Percentiles rank a stretch among this genome's conserved stretches.
Conservation (phyloP, 2,797 vertebrate genomes). For the Mormyrus hasselquistii region DNA sequence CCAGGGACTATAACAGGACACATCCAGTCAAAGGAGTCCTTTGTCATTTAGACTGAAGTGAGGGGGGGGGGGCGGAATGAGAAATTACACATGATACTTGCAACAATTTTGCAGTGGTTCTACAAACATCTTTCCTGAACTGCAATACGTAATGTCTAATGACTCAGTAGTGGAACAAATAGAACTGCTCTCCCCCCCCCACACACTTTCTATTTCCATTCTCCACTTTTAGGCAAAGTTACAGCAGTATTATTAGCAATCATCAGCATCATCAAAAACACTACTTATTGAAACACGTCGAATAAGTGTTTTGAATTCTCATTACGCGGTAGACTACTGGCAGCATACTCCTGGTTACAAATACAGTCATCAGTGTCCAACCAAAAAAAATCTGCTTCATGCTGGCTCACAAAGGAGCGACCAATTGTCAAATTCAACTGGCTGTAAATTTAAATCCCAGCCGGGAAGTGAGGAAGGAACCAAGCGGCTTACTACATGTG, state of each 20-base stretch:
- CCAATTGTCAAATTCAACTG: conserved; percentile 2
- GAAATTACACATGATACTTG: neutral
- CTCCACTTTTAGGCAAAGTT: neutral
- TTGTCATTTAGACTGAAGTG: neutral
- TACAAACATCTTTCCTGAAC: neutral
- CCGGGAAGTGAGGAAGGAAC: neutral
- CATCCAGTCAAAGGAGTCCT: neutral
- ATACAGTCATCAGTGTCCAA: neutral
- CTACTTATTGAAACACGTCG: neutral
- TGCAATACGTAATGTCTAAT: neutral
- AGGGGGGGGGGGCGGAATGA: neutral
- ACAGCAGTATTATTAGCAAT: neutral
- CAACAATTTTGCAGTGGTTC: neutral
- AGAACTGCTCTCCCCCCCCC: neutral
- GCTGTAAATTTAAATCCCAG: neutral
- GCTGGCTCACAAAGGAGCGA: neutral
- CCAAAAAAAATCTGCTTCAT: neutral
- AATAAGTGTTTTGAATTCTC: neutral
- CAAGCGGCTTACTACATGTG: neutral
- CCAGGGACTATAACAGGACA: neutral
- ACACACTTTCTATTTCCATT: neutral
- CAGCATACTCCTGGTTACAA: neutral
- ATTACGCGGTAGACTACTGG: neutral
- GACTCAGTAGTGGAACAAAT: neutral
- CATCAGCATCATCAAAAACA: no score